A percentile compares a stretch with the other conserved stretches of the same genome.
phyloP scores from a whole-genome alignment of 2,113 vertebrate genomes.

The Nothobranchius furzeri region DNA sequence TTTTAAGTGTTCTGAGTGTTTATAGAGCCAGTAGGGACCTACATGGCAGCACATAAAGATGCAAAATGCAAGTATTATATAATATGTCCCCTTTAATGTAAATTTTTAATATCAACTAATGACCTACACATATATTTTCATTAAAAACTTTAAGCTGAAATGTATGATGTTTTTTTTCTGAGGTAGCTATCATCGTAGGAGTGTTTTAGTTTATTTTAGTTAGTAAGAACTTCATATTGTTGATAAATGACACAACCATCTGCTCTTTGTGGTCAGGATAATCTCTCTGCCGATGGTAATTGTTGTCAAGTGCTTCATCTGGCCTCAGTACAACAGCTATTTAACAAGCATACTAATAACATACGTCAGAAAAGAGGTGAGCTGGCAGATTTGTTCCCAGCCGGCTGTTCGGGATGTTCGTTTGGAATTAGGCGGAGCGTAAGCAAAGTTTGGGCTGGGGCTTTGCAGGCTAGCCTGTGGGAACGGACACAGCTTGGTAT shows the following conservation, averaged over 20 bases:
- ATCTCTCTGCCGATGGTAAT: constrained; percentile 37
- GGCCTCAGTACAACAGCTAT: constrained; percentile 28
- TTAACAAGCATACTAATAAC: constrained; percentile 41
- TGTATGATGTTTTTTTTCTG: too few species aligned
- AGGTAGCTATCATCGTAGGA: neutral
- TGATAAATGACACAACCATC: neutral
- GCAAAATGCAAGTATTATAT: too few species aligned
- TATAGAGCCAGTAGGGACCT: too few species aligned
- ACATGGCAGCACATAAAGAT: too few species aligned
- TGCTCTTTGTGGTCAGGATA: constrained; percentile 17
- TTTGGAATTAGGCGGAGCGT: constrained; percentile 65
- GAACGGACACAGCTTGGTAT: constrained; percentile 35
- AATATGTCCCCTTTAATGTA: too few species aligned
- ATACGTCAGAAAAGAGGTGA: constrained; percentile 22
- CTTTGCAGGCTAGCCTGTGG: constrained; percentile 66
- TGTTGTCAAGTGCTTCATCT: constrained; percentile 45
- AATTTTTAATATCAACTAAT: neutral
- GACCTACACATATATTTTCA: too few species aligned
- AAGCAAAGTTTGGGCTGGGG: constrained; percentile 71
- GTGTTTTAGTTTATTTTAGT: neutral
- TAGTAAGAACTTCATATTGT: neutral
- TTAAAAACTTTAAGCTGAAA: too few species aligned
- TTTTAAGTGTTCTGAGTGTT: too few species aligned
- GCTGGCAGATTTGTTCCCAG: constrained; percentile 47
- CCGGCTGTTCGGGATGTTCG: constrained; percentile 40